These are phyloP conservation scores for Macquaria ambigua DNA, from an alignment of 2,113 vertebrate species.

Conservation along the genomic window DNA sequence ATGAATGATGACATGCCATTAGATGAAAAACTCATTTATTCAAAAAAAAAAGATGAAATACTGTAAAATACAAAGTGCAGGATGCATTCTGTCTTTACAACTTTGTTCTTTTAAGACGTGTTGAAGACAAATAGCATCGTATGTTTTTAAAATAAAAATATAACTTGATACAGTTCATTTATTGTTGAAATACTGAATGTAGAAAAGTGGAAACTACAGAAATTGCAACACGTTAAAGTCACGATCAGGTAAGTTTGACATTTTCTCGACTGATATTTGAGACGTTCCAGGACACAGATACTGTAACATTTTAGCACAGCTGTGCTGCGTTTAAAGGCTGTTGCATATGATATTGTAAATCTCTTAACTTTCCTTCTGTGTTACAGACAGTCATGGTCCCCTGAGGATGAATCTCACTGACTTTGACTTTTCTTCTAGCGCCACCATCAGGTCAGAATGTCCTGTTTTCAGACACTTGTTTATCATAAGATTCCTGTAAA, in stretches of 20 bases:
- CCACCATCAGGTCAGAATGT: not conserved
- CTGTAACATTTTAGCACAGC: not conserved
- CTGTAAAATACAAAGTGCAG: conserved; percentile 13
- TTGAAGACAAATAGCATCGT: not conserved
- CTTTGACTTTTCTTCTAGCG: no score
- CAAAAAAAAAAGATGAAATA: not conserved
- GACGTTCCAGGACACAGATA: not conserved
- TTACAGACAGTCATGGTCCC: not conserved
- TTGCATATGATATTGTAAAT: not conserved
- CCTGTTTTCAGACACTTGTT: not conserved
- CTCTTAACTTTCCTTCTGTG: not conserved
- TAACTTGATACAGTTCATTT: not conserved
- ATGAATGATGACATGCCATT: not conserved
- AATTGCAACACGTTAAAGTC: not conserved
- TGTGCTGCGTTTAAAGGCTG: not conserved
- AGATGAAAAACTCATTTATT: conserved; percentile 27
- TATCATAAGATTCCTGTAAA: not conserved
- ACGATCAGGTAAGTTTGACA: not conserved
- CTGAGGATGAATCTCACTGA: not conserved
- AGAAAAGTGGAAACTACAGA: conserved; percentile 1
- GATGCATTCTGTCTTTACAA: not conserved
- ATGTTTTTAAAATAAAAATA: not conserved
- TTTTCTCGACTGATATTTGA: not conserved
- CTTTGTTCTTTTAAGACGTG: not conserved
- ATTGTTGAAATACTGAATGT: not conserved